A percentile compares a stretch with the other conserved stretches of the same genome.
phyloP scores from a whole-genome alignment of 2,888 invertebrate genomes.

The Chymomyza amoena region DNA sequence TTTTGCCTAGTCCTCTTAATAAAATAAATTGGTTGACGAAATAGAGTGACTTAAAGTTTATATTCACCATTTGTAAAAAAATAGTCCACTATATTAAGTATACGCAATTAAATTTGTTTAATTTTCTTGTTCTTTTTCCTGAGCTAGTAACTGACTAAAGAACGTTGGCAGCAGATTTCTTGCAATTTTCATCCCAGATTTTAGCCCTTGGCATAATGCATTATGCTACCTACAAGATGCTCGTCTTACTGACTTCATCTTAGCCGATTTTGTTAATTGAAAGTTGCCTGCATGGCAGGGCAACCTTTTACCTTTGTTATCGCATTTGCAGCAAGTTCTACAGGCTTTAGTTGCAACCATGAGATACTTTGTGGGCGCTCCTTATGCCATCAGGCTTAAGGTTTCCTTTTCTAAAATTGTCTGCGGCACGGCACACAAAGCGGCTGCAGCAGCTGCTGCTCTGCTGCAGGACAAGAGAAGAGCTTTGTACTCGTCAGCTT shows the following conservation, averaged over 20 bases:
- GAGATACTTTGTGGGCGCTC: not conserved
- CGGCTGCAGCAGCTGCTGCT: not conserved
- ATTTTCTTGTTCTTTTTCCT: not conserved
- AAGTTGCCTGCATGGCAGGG: constrained; percentile 37
- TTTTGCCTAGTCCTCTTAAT: too few species aligned
- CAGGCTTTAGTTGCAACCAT: not conserved
- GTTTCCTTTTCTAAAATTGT: not conserved
- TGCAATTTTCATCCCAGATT: not conserved
- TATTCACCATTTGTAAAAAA: too few species aligned
- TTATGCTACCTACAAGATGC: not conserved
- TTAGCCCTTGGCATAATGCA: not conserved
- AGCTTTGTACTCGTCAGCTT: constrained; percentile 23
- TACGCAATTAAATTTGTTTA: not conserved
- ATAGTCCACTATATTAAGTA: too few species aligned
- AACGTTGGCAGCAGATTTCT: not conserved
- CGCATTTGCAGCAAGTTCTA: not conserved
- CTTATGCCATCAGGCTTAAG: not conserved
- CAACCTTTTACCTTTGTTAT: not conserved
- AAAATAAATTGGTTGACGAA: too few species aligned
- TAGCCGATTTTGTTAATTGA: constrained; percentile 52
- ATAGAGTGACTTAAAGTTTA: too few species aligned
- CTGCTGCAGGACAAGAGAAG: not conserved
- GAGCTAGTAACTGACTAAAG: too few species aligned
- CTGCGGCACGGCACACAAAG: not conserved
- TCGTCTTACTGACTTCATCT: not conserved